These are phyloP conservation scores for Ceratotherium simum DNA, from an alignment of 2,113 vertebrate genomes.

Conservation along the genomic window DNA sequence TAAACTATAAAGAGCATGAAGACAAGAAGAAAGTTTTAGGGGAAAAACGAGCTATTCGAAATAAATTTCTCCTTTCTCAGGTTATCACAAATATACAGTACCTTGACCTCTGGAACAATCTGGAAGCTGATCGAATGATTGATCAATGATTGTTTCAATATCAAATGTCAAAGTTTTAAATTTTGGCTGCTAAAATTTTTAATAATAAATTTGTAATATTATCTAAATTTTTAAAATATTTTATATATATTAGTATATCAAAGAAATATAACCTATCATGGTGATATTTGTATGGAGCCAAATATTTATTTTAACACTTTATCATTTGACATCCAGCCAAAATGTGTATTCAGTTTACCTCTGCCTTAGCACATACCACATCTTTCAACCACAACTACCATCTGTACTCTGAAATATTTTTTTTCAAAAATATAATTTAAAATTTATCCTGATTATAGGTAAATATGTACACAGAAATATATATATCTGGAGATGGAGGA, in stretches of 20 bases:
- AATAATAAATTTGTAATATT: not conserved
- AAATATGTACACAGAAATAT: not conserved
- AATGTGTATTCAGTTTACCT: not conserved
- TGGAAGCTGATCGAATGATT: not conserved
- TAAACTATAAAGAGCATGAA: not conserved
- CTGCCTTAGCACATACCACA: not conserved
- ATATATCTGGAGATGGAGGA: not conserved
- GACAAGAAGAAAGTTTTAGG: not conserved
- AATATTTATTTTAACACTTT: not conserved
- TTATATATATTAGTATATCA: not conserved
- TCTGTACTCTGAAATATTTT: not conserved
- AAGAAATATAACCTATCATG: not conserved
- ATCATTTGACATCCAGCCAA: not conserved
- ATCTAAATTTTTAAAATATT: not conserved
- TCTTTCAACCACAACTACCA: not conserved
- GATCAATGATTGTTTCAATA: not conserved
- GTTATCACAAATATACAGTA: not conserved
- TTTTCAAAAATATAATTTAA: not conserved
- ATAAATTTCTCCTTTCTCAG: not conserved
- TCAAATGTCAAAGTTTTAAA: not conserved
- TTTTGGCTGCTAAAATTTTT: not conserved
- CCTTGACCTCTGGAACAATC: not conserved
- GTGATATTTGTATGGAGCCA: not conserved
- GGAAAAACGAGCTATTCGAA: not conserved
- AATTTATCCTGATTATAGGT: not conserved